These are phyloP conservation scores for Caenorhabditis sp. DNA, from an alignment of 2,888 invertebrate genomes.

Conservation along the genomic window DNA sequence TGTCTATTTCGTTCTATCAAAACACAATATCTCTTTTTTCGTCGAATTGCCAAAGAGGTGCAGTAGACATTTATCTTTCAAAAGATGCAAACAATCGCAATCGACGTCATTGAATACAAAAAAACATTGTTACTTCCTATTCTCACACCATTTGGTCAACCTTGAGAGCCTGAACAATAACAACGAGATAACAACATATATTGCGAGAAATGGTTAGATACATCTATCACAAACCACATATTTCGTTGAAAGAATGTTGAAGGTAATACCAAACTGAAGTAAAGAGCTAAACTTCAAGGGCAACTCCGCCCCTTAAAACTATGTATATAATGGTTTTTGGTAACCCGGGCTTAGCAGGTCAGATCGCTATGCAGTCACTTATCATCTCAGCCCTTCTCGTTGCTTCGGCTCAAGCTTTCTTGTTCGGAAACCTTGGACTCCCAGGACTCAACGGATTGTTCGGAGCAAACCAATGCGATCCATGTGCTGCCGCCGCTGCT, in stretches of 20 bases:
- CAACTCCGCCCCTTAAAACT: not conserved
- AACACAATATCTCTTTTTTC: not conserved
- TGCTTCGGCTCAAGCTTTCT: conserved; percentile 36
- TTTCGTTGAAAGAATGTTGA: not conserved
- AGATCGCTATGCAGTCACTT: conserved; percentile 23
- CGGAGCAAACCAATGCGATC: conserved; percentile 40
- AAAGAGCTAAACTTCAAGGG: not conserved
- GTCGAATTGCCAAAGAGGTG: not conserved
- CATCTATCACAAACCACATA: not conserved
- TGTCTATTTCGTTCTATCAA: not conserved
- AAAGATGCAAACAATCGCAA: not conserved
- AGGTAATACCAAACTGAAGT: not conserved
- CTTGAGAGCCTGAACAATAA: not conserved
- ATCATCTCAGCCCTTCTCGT: conserved; percentile 28
- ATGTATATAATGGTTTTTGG: not conserved
- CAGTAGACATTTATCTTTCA: not conserved
- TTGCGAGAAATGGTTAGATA: not conserved
- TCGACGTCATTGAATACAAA: no score
- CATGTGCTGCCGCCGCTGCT: conserved; percentile 29
- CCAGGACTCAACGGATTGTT: conserved; percentile 27
- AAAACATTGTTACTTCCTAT: not conserved
- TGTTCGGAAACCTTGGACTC: conserved; percentile 34
- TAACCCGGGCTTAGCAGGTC: not conserved
- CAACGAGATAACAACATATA: not conserved
- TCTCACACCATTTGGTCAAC: not conserved